A percentile compares a stretch with the other conserved stretches of the same genome.
These are phyloP conservation scores for Xerus rutilus DNA, from an alignment of 2,797 vertebrate species.

Conservation along the genomic window DNA sequence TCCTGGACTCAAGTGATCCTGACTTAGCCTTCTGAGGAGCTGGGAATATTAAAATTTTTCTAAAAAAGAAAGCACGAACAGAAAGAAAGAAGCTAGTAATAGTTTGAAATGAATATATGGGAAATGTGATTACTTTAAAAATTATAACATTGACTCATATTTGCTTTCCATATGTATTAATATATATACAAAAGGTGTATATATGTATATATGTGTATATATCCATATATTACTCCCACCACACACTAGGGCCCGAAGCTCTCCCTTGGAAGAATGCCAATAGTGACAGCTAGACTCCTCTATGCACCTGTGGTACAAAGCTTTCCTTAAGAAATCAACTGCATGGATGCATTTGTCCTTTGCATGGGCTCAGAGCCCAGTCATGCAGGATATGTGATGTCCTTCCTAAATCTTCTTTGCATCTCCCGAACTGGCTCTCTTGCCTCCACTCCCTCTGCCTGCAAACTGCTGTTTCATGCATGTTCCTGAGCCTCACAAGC, in stretches of 20 bases:
- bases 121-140: background rate
- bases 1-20: background rate
- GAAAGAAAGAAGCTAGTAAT: background rate
- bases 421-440: background rate
- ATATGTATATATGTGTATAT: background rate
- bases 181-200: background rate
- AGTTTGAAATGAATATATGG: background rate
- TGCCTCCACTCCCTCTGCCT: background rate
- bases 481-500: too few relatives aligned
- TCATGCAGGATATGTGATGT: too few relatives aligned
- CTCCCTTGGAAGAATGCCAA: background rate
- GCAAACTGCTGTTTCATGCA: background rate
- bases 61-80: background rate
- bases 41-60: background rate
- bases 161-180: background rate
- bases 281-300: background rate
- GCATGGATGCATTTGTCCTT: background rate
- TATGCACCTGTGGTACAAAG: background rate
- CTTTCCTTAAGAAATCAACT: background rate
- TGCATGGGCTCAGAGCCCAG: rapidly evolving
- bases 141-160: background rate
- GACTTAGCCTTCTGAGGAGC: background rate
- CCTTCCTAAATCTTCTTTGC: background rate
- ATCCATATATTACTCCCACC: too few relatives aligned
- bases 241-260: background rate